Conservation (phyloP, 2,113 vertebrate species). For the Centropus unirufus region DNA sequence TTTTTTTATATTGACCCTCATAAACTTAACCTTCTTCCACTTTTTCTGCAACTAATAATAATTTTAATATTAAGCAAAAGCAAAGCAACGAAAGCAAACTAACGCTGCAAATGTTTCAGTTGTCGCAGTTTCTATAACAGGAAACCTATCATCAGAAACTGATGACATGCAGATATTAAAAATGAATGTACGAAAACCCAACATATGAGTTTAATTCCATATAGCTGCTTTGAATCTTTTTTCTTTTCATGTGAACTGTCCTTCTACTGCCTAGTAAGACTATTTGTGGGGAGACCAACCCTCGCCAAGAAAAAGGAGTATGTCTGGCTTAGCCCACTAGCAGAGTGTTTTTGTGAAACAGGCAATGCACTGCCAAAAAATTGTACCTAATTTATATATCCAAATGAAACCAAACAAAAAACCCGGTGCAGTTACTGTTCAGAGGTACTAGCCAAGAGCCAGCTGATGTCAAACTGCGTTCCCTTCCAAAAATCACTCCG, state of each 20-base stretch:
- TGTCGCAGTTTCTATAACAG: background rate
- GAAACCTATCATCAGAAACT: background rate
- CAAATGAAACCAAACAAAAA: background rate
- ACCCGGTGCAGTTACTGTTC: background rate
- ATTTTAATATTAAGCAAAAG: background rate
- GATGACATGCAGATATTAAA: background rate
- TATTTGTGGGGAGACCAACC: background rate
- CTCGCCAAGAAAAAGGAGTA: background rate
- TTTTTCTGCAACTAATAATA: background rate
- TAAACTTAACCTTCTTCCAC: background rate
- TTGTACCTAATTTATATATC: background rate
- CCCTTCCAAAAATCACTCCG: background rate
- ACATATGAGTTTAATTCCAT: background rate
- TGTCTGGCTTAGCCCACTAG: background rate
- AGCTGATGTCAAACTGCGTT: background rate
- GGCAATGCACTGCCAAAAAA: background rate
- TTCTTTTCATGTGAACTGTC: background rate
- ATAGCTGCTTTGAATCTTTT: background rate
- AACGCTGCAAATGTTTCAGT: background rate
- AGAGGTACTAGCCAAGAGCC: background rate
- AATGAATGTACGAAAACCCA: background rate
- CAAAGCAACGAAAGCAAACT: background rate
- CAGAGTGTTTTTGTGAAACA: background rate
- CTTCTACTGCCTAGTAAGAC: background rate
- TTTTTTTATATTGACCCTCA: background rate